Conservation (phyloP, 2,113 vertebrate species). For the human region GRCh38 chr15:73188501-73189000, state of each 20-base stretch:
- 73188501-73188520: slow-evolving; percentile 37
- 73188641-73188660: slow-evolving; percentile 16
- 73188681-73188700: slow-evolving; percentile 28
- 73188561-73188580: not conserved
- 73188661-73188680: slow-evolving; percentile 17
- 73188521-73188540: not conserved
- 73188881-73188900: too few relatives aligned
- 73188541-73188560: slow-evolving; percentile 11
- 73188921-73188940: too few relatives aligned
- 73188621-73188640: slow-evolving; percentile 24
- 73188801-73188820: not conserved
- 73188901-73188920: too few relatives aligned
- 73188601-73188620: slow-evolving; percentile 5
- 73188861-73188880: too few relatives aligned
- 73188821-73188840: too few relatives aligned
- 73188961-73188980: too few relatives aligned
- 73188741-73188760: not conserved
- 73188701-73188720: slow-evolving; percentile 31
- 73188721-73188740: slow-evolving; percentile 30
- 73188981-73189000: too few relatives aligned
- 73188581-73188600: slow-evolving; percentile 35
- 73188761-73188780: not conserved
- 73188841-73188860: too few relatives aligned
- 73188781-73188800: not conserved
- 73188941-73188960: too few relatives aligned